Evolutionary conservation across 2,888 invertebrate genomes (phyloP), one percentile per base, ranked within the genome.

Genomic region (Cryptocephalus primarius): DNA sequence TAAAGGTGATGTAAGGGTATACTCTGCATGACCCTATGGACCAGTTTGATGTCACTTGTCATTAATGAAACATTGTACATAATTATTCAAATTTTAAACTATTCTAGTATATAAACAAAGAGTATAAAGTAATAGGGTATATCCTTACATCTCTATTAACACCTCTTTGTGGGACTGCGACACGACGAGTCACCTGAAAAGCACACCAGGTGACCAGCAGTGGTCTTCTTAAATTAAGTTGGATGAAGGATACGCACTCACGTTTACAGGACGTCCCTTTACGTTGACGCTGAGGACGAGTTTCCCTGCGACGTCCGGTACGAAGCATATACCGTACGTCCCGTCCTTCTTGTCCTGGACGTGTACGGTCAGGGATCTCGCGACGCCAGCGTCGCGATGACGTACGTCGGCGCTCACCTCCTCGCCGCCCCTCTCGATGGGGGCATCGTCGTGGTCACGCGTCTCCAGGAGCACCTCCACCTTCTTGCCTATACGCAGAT

Each of bases 361-460:
- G 42, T 75, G 72, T 22, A 80, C 75, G 2, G 72, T 56, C 42
- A 71, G 60, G 44, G 69, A 67, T 43, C 71, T 60, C 1, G 61
- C 59, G 32, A 60, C 50, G 22, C 45, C 69, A 58, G 73, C 74
- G 68, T 78, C 77, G 51, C 74, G 70, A 55, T 76, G 75, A 48
- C 72, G 69, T 8, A 77, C 62, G 55, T 76, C 73, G 0, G 79
- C 81, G 1, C 71, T 69, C 22, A 85, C 75, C 47, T 66, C 66
- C 56, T 83, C 78, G 0, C 83, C 84, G 0, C 83, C 84, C 55
- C 83, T 79, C 65, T 82, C 80, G 33, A 85, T 68, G 1, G 78
- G 73, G 46, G 77, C 77, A 0, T 79, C 79, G 51, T 75, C 78
- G 44, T 72, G 72, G 58, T 85, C 85, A 9, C 79, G 70, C 0